Conservation (phyloP, 2,888 invertebrate genomes). For the Ecliptopera silaceata region DNA sequence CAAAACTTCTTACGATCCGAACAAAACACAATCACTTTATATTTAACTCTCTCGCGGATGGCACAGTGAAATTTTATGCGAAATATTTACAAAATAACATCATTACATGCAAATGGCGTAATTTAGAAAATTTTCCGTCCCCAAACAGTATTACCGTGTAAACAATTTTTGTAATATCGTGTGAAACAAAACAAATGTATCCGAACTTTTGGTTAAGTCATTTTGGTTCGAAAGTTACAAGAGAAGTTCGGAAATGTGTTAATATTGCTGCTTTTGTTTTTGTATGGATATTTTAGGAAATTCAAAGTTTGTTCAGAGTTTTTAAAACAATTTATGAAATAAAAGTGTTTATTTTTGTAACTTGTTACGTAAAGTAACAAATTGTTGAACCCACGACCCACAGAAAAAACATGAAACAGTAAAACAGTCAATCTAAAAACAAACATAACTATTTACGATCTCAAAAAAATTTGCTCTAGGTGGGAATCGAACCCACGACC, state of each 20-base stretch:
- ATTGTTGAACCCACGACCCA: too few species aligned
- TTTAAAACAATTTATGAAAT: not conserved
- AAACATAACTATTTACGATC: too few species aligned
- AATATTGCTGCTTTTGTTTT: constrained; percentile 37
- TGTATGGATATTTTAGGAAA: constrained; percentile 19
- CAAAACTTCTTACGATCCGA: too few species aligned
- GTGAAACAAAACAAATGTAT: constrained; percentile 42
- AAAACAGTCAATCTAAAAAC: too few species aligned
- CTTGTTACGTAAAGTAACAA: too few species aligned
- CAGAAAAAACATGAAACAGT: too few species aligned
- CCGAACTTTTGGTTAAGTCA: constrained; percentile 45
- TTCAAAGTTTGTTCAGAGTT: too few species aligned
- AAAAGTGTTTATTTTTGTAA: not conserved
- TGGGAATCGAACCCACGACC: too few species aligned
- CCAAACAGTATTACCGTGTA: constrained; percentile 8
- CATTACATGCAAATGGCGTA: constrained; percentile 8
- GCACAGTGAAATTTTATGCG: constrained; percentile 3
- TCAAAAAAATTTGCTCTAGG: too few species aligned
- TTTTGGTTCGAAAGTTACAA: constrained; percentile 42
- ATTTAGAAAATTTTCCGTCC: constrained; percentile 13
- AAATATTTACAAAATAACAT: constrained; percentile 5
- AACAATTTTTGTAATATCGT: constrained; percentile 43
- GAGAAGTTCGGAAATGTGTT: constrained; percentile 43
- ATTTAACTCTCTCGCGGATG: not conserved
- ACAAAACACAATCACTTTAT: too few species aligned